Conservation (phyloP, 2,888 invertebrate genomes). For the Celastrina argiolus region DNA sequence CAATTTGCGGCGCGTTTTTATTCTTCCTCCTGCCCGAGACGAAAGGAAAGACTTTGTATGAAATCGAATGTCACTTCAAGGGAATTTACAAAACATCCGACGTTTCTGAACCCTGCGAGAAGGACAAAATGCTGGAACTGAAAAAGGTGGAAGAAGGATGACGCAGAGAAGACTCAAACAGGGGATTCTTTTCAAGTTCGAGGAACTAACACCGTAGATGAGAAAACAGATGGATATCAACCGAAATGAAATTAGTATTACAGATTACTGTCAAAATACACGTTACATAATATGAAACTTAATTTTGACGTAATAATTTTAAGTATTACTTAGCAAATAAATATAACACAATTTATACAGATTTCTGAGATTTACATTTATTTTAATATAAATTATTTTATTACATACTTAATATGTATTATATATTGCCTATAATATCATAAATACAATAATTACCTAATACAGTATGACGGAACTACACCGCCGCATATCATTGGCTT, state of each 20-base stretch:
- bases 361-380: slow-evolving; percentile 23
- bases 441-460: slow-evolving; percentile 35
- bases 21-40: slow-evolving; percentile 82
- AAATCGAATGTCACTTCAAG: slow-evolving; percentile 80
- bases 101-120: slow-evolving; percentile 40
- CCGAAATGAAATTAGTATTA: background rate
- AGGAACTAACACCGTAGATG: slow-evolving; percentile 44
- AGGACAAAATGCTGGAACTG: slow-evolving; percentile 60
- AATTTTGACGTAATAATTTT: background rate
- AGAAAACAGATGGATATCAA: slow-evolving; percentile 22
- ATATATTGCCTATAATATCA: slow-evolving; percentile 18
- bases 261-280: background rate
- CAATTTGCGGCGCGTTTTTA: slow-evolving; percentile 76
- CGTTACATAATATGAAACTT: background rate
- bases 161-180: slow-evolving; percentile 36
- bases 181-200: slow-evolving; percentile 53
- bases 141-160: slow-evolving; percentile 62
- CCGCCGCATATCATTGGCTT: slow-evolving; percentile 46
- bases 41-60: slow-evolving; percentile 80
- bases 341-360: slow-evolving; percentile 4
- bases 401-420: too few relatives aligned
- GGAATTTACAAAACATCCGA: slow-evolving; percentile 38
- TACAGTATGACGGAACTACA: slow-evolving; percentile 64
- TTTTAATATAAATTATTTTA: slow-evolving; percentile 23
- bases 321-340: background rate